phyloP scores from a whole-genome alignment of 92 coral and sea anemone species.

The Epizoanthus scotinus region DNA sequence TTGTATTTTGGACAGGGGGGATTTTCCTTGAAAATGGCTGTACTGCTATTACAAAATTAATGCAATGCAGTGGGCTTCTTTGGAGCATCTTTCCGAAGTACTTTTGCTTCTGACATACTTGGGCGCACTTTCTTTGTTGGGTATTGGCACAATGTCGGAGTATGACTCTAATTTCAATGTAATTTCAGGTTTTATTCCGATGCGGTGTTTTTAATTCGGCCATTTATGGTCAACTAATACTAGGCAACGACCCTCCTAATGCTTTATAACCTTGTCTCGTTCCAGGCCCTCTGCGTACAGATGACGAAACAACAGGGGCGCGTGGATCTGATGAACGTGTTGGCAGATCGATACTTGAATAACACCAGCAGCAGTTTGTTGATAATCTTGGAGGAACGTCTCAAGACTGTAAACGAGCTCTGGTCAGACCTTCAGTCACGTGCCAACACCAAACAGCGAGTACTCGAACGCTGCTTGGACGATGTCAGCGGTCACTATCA shows the following conservation, averaged over 20 bases:
- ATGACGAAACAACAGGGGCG: conserved; percentile 93
- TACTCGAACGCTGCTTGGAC: conserved; percentile 76
- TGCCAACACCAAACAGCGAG: conserved; percentile 81
- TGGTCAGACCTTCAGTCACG: conserved; percentile 86
- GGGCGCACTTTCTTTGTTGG: no score
- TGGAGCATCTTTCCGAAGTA: no score
- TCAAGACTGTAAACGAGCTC: conserved; percentile 80
- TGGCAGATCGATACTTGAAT: conserved; percentile 65
- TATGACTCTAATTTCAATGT: no score
- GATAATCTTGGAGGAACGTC: conserved; percentile 91
- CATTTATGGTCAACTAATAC: no score
- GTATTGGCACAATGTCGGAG: no score
- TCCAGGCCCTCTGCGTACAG: conserved; percentile 87
- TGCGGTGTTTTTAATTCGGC: no score
- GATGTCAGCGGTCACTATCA: conserved; percentile 30
- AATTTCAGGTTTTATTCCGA: no score
- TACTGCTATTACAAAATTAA: no score
- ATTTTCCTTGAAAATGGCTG: no score
- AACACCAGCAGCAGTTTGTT: conserved; percentile 81
- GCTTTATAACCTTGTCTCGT: background rate
- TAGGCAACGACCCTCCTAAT: background rate
- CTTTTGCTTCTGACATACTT: no score
- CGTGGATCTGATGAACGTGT: conserved; percentile 83
- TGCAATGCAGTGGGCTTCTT: no score
- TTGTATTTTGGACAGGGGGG: no score